Base-by-base conservation (phyloP, 2,113 vertebrate species). In the Corythoichthys intestinalis region DNA sequence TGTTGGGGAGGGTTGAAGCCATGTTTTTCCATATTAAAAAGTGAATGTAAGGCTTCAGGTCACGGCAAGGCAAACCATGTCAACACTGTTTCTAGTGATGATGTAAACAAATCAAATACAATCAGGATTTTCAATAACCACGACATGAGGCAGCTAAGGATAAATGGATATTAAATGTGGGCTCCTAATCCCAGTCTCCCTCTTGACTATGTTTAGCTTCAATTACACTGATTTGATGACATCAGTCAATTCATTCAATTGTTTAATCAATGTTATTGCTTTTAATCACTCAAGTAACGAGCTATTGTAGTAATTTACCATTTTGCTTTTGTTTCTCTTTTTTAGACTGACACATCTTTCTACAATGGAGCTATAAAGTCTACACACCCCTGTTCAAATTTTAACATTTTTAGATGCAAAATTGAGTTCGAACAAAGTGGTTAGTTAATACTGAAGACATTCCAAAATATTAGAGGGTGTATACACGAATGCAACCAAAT, bases 31-130 rank as follows among this genome's bases (percentile, higher is more conserved):
- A 15, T 65, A 6, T 49, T 28, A 47, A 82, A 67, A 47, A 86
- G 70, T 82, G 77, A 69, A 78, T 37, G 63, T 89, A 86, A 87
- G 85, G 82, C 85, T 84, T 87, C 72, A 35, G 85, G 81, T 81
- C 83, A 69, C 76, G 72, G 68, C 78, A 85, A 84, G 78, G 82
- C 79, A 85, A 82, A 67, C 72, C 54, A 73, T 69, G 56, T 86
- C 74, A 64, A 76, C 65, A 58, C 72, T 83, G 67, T 69, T 69
- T 78, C 63, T 62, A 62, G 54, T 28, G 41, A 69, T 73, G 69
- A 74, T 38, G 59, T 15, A 66, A 48, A 76, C 75, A 69, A 72
- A 81, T 75, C 67, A 54, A 79, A 69, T 50, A 49, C 77, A 69
- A 70, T 77, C 52, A 76, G 44, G 50, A 68, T 65, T 73, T 70